Conservation (phyloP, 1,140 invertebrate species). For the Agraylea sexmaculata region DNA sequence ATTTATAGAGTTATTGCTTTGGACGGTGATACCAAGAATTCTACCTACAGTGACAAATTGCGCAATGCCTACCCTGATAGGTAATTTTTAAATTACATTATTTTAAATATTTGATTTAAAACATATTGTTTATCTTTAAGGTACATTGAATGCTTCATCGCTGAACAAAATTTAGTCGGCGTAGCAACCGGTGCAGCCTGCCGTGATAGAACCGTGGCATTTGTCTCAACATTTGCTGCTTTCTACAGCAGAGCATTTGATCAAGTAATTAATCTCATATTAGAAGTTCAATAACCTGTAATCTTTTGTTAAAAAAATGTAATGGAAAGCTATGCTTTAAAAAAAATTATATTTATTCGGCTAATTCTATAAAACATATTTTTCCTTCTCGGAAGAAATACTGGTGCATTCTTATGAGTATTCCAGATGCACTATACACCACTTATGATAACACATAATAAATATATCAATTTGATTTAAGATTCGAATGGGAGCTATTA, state of each 20-base stretch:
- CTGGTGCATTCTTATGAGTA: no score
- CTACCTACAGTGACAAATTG: slow-evolving; percentile 91
- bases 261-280: slow-evolving; percentile 47
- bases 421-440: no score
- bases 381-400: no score
- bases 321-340: no score
- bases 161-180: slow-evolving; percentile 95
- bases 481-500: slow-evolving; percentile 98
- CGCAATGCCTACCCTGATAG: slow-evolving; percentile 57
- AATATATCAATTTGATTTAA: slow-evolving; percentile 31
- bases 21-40: slow-evolving; percentile 97
- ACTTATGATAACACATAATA: no score
- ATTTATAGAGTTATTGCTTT: slow-evolving; percentile 68
- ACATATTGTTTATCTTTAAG: slow-evolving; percentile 29
- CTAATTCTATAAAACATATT: no score
- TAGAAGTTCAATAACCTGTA: no score
- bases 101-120: slow-evolving; percentile 1
- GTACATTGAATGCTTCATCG: slow-evolving; percentile 97
- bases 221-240: slow-evolving; percentile 93
- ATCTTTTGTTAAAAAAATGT: no score
- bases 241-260: slow-evolving; percentile 96
- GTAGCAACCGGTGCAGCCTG: slow-evolving; percentile 89
- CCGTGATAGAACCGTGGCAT: slow-evolving; percentile 77
- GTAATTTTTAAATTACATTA: slow-evolving; percentile 21
- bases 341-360: no score